Evolutionary conservation across 2,797 vertebrate species (phyloP).

Genomic region (Psittacula echo): DNA sequence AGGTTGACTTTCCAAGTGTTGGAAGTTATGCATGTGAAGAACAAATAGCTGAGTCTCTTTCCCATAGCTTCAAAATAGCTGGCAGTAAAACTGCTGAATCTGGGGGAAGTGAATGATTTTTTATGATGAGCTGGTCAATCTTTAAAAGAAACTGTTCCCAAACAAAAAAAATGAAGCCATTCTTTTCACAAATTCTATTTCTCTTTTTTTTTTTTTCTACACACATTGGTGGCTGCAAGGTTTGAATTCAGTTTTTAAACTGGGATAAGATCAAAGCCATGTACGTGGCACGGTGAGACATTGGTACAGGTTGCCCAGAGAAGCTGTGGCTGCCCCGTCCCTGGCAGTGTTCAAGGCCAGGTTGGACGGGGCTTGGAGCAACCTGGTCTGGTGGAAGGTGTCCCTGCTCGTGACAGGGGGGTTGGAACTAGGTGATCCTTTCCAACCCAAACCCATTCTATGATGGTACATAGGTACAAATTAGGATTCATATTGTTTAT

Average conservation of each 20-base stretch:
- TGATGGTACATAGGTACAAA: neutral
- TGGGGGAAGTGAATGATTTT: neutral
- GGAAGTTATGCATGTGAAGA: constrained; percentile 44
- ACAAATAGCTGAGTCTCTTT: neutral
- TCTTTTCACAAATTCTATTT: neutral
- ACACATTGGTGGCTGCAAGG: neutral
- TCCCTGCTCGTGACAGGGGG: neutral
- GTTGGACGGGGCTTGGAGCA: neutral
- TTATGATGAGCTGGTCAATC: neutral
- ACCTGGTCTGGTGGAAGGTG: neutral
- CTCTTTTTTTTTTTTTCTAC: neutral
- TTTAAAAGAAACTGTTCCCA: neutral
- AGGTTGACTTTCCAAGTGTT: constrained; percentile 13
- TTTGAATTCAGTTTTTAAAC: neutral
- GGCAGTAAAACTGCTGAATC: neutral
- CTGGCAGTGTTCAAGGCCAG: neutral
- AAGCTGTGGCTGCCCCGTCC: neutral
- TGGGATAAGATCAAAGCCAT: neutral
- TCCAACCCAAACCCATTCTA: neutral
- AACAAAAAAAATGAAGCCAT: neutral
- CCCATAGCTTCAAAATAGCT: neutral
- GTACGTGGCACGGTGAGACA: neutral
- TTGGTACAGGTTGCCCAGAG: neutral
- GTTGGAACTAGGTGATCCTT: neutral
- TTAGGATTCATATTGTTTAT: neutral